Evolutionary conservation across 2,797 vertebrate species (phyloP).

Genomic region (Epinephelus malabaricus): DNA sequence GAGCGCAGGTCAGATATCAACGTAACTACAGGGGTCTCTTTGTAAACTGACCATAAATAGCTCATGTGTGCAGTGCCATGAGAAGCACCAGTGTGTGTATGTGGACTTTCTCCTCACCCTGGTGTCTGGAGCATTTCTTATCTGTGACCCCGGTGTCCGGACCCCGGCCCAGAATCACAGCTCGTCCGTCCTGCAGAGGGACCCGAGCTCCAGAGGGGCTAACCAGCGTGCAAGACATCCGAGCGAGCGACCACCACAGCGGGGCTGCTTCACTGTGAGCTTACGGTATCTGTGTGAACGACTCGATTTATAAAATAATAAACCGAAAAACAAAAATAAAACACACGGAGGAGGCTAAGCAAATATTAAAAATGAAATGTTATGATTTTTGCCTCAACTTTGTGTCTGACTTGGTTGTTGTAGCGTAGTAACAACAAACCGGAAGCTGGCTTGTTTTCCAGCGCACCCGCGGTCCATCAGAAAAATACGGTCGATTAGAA

Average conservation of each 20-base stretch:
- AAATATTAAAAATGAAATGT: fast-evolving
- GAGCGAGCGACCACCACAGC: not conserved
- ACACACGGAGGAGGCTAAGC: fast-evolving
- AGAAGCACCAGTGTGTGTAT: not conserved
- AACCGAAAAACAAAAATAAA: not conserved
- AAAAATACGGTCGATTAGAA: slow-evolving; percentile 59
- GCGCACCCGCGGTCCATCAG: slow-evolving; percentile 7
- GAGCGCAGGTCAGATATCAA: no score
- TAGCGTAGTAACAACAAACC: not conserved
- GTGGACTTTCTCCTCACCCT: slow-evolving; percentile 71
- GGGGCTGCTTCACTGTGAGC: no score
- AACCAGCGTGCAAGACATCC: slow-evolving; percentile 81
- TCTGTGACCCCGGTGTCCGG: slow-evolving; percentile 84
- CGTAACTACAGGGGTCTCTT: not conserved
- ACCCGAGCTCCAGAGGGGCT: slow-evolving; percentile 66
- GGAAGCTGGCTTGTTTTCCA: fast-evolving
- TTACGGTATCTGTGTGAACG: not conserved
- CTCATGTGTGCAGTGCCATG: not conserved
- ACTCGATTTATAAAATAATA: not conserved
- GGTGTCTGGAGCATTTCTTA: slow-evolving; percentile 86
- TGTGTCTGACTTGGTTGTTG: not conserved
- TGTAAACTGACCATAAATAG: no score
- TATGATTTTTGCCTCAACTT: not conserved
- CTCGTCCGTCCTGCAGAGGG: slow-evolving; percentile 79
- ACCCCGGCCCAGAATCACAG: slow-evolving; percentile 82